Evolutionary conservation across 2,113 vertebrate species (phyloP), one percentile per base, ranked within the genome.

Genomic region (Dicrurus megarhynchus): DNA sequence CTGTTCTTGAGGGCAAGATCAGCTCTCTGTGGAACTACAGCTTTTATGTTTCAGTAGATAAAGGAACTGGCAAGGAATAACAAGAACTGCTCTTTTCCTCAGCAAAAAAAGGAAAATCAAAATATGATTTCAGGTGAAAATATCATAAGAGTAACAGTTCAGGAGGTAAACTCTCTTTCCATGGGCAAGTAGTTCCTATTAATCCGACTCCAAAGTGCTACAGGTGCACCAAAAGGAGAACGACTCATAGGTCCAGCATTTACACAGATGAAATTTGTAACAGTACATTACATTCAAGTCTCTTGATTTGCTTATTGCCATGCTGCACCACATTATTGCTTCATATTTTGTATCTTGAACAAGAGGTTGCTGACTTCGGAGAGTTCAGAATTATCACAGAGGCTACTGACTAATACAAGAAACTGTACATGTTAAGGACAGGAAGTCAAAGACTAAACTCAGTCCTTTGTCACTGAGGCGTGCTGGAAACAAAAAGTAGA

Each of bases 281-380:
- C 7, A 81, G 70, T 92, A 85, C 64, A 65, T 84, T 71, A 84
- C 84, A 93, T 95, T 96, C 90, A 82, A 88, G 93, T 96, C 84
- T 95, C 91, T 94, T 85, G 93, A 64, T 94, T 76, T 79, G 67
- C 46, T 90, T 96, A 96, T 85, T 96, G 95, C 74, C 57, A 33
- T 69, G 57, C 84, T 93, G 81, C 93, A 91, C 87, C 37, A 1
- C 35, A 39, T 91, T 95, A 96, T 95, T 97, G 94, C 96, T 96
- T 95, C 63, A 16, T 69, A 65, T 73, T 65, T 32, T 1, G 3
- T 81, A 32, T 53, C 81, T 14, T 53, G 81, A 89, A 79, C 65
- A 65, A 70, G 71, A 92, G 35, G 70, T 69, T 79, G 69, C 52
- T 55, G 53, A 84, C 41, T 55, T 80, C 1, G 0, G 57, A 81